These are phyloP conservation scores for Papilio elwesi DNA, from an alignment of 2,888 invertebrate genomes.

Conservation along the genomic window DNA sequence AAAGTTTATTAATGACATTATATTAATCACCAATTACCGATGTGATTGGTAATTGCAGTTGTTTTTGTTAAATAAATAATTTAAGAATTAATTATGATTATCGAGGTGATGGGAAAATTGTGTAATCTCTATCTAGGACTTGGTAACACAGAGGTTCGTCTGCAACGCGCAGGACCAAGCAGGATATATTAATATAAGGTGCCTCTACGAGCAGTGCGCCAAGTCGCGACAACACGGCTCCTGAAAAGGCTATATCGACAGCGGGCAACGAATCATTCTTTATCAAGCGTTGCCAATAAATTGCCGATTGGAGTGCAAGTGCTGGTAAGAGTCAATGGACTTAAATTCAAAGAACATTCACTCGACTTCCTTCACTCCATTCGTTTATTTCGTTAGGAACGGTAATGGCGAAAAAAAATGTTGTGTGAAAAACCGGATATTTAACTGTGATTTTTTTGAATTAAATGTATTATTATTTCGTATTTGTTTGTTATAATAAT, in stretches of 20 bases:
- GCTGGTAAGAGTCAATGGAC: conserved; percentile 38
- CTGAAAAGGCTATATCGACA: conserved; percentile 33
- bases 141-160: conserved; percentile 70
- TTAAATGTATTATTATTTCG: too few relatives aligned
- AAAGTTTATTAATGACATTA: too few relatives aligned
- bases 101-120: conserved; percentile 40
- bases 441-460: too few relatives aligned
- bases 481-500: too few relatives aligned
- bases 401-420: conserved; percentile 29
- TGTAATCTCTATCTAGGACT: conserved; percentile 54
- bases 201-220: conserved; percentile 58
- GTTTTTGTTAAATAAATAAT: too few relatives aligned
- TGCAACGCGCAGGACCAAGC: conserved; percentile 75
- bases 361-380: conserved; percentile 23
- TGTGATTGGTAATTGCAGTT: too few relatives aligned
- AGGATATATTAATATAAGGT: conserved; percentile 67
- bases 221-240: conserved; percentile 40
- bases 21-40: too few relatives aligned
- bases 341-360: conserved; percentile 37
- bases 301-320: conserved; percentile 35
- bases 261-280: conserved; percentile 38
- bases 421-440: background rate
- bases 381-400: conserved; percentile 33
- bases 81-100: background rate
- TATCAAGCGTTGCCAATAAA: conserved; percentile 38